Evolutionary conservation across 2,888 invertebrate genomes (phyloP).

Genomic region (Clivina fossor): DNA sequence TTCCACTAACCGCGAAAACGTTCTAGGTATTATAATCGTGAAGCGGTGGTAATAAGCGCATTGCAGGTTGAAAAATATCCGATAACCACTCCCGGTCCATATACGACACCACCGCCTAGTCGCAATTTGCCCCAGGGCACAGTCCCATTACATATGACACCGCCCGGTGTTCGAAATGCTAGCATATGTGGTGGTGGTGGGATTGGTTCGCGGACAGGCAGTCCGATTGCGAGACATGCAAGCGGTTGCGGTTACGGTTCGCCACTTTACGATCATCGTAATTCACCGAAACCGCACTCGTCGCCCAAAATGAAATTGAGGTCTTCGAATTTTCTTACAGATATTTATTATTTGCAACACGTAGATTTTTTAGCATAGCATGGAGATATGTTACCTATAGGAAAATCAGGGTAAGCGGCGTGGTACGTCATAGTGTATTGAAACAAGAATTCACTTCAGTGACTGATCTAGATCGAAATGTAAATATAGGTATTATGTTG

Average conservation of each 20-base stretch:
- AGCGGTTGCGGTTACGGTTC: conserved; percentile 66
- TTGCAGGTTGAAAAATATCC: conserved; percentile 92
- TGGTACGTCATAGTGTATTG: too few relatives aligned
- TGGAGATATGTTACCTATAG: too few relatives aligned
- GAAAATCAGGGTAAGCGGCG: too few relatives aligned
- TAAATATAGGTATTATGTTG: too few relatives aligned
- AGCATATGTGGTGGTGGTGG: too few relatives aligned
- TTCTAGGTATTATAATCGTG: conserved; percentile 91
- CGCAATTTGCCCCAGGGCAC: conserved; percentile 57
- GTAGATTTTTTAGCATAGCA: too few relatives aligned
- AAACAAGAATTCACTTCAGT: too few relatives aligned
- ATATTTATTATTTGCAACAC: too few relatives aligned
- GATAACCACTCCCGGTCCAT: conserved; percentile 83
- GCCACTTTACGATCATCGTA: conserved; percentile 60
- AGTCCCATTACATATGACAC: conserved; percentile 65
- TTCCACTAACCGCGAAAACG: too few relatives aligned
- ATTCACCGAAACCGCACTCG: conserved; percentile 68
- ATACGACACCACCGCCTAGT: conserved; percentile 69
- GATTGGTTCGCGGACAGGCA: conserved; percentile 52
- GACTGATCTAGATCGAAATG: too few relatives aligned
- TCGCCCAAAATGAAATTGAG: conserved; percentile 93
- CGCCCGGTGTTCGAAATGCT: conserved; percentile 48
- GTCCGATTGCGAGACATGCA: conserved; percentile 63
- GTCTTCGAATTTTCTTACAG: conserved; percentile 53
- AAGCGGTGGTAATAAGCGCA: conserved; percentile 90